Evolutionary conservation across 2,888 invertebrate species (phyloP), one percentile per base, ranked within the genome.

Genomic region (Ormyrus nitidulus): DNA sequence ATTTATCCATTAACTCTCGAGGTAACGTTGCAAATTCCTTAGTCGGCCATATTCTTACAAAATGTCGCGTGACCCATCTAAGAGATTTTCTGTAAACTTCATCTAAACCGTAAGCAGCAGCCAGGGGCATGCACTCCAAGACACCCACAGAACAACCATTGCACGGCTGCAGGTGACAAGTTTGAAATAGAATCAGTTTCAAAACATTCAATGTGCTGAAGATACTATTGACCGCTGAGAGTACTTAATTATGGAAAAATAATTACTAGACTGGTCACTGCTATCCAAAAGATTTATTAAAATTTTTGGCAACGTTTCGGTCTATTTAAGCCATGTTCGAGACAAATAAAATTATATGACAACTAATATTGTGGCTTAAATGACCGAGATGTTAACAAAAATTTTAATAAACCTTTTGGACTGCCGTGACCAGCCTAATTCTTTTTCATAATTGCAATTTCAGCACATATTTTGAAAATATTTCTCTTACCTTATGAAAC

Each of bases 31-130:
- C 96, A 91, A 98, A 98, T 4, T 95, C 94, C 86, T 97, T 95
- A 2, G 96, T 96, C 0, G 97, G 96, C 98, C 98, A 98, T 69
- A 98, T 95, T 86, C 95, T 93, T 7, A 94, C 93, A 90, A 97
- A 98, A 90, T 98, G 93, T 83, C 95, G 94, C 46, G 96, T 96
- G 62, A 97, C 94, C 98, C 98, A 98, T 83, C 94, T 93, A 70
- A 97, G 91, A 87, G 96, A 96, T 90, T 96, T 96, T 83, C 96
- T 93, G 89, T 96, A 96, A 44, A 98, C 92, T 88, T 98, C 97
- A 86, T 97, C 96, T 74, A 98, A 91, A 0, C 96, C 96, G 89
- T 96, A 97, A 61, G 95, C 95, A 5, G 96, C 93, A 5, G 97
- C 95, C 61, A 98, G 92, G 0, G 97, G 96, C 85, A 98, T 92